Percentiles rank a stretch among this genome's conserved stretches.
phyloP scores from a whole-genome alignment of 2,113 vertebrate species.

The Cinclus mexicanus region DNA sequence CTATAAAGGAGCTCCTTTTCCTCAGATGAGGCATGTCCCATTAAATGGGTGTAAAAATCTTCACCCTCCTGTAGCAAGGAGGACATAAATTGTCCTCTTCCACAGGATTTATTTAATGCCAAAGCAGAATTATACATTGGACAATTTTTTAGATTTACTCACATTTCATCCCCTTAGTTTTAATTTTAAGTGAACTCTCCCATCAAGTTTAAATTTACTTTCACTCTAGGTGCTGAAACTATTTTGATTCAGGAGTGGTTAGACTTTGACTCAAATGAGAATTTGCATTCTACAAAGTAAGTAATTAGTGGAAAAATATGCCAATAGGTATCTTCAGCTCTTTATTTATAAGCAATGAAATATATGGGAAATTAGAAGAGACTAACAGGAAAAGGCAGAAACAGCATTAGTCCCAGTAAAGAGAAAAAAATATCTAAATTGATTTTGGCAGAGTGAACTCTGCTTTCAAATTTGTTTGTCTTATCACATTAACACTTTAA shows the following conservation, averaged over 20 bases:
- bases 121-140: not conserved
- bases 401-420: not conserved
- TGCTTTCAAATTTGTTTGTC: conserved; percentile 21
- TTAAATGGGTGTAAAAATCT: not conserved
- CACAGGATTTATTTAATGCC: not conserved
- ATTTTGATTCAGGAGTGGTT: not conserved
- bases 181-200: not conserved
- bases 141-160: not conserved
- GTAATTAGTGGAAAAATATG: not conserved
- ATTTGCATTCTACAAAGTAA: not conserved
- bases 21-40: not conserved
- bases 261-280: not conserved
- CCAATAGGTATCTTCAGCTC: not conserved
- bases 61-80: not conserved
- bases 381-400: not conserved
- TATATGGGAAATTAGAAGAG: not conserved
- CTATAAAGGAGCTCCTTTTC: not conserved
- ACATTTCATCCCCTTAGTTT: not conserved
- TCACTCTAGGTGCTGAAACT: not conserved
- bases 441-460: not conserved
- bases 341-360: not conserved
- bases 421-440: not conserved
- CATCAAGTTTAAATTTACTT: not conserved
- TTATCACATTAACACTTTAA: not conserved
- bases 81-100: not conserved